Conservation (phyloP, 23 tunicate genomes). For the Styela clava region DNA sequence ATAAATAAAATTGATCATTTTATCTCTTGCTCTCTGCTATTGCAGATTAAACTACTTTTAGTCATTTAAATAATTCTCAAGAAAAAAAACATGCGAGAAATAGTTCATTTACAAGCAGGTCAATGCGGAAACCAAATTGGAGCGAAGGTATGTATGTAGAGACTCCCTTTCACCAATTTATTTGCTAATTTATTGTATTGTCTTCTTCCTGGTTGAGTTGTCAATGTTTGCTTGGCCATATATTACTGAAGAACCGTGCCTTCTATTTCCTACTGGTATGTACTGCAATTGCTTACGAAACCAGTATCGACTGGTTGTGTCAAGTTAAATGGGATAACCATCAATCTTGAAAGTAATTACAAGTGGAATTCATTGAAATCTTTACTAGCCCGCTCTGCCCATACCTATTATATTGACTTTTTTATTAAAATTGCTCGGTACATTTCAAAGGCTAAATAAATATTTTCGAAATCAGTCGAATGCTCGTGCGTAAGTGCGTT, state of each 20-base stretch:
- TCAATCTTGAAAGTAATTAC: no score
- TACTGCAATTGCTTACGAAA: no score
- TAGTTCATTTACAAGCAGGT: slow-evolving; percentile 97
- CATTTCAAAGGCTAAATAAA: no score
- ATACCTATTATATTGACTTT: no score
- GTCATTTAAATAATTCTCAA: not conserved
- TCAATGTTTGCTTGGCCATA: not conserved
- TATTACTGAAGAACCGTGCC: not conserved
- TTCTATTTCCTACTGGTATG: not conserved
- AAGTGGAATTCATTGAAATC: no score
- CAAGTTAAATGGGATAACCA: no score
- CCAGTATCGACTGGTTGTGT: no score
- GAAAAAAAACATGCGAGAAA: slow-evolving; percentile 72
- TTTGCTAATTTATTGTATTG: not conserved
- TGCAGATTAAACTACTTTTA: not conserved
- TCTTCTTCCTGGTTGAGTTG: not conserved
- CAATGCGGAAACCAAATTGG: slow-evolving; percentile 99
- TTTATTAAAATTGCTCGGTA: no score
- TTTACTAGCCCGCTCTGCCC: no score
- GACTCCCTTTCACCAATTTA: not conserved
- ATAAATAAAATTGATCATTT: not conserved
- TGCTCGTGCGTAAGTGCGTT: no score
- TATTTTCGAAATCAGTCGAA: no score
- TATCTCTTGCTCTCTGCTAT: not conserved
- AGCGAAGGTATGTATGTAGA: slow-evolving; percentile 64